These are phyloP conservation scores for Cryptoprocta ferox DNA, from an alignment of 2,797 vertebrate genomes.

Conservation along the genomic window DNA sequence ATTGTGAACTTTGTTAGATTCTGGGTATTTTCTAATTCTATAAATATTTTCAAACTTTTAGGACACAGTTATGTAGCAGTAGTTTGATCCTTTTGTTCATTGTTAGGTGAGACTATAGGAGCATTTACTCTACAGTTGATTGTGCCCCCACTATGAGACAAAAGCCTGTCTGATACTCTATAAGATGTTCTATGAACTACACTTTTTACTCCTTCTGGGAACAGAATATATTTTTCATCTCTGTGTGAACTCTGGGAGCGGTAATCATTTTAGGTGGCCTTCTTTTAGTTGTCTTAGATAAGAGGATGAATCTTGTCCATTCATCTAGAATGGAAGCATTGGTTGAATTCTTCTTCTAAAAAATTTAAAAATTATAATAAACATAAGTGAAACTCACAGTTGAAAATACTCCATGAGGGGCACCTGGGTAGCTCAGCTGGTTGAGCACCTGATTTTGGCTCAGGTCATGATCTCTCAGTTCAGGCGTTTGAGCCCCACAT, in stretches of 20 bases:
- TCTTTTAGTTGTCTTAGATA: neutral
- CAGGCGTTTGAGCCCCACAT: no score
- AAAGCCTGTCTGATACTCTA: neutral
- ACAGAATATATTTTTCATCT: neutral
- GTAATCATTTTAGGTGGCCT: neutral
- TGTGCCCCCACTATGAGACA: neutral
- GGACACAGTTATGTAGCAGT: neutral
- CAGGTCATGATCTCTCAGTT: no score
- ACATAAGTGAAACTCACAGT: neutral
- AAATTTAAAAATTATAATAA: neutral
- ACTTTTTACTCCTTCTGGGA: neutral
- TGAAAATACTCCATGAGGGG: neutral
- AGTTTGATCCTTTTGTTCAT: neutral
- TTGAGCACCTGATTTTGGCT: no score
- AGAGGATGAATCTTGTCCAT: neutral
- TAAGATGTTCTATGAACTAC: neutral
- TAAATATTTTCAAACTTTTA: neutral
- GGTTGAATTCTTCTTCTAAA: neutral
- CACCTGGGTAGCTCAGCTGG: no score
- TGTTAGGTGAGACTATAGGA: neutral
- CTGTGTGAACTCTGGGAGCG: neutral
- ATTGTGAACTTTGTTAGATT: neutral
- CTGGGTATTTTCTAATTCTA: neutral
- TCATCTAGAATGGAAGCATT: neutral
- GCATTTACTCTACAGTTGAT: neutral